A percentile compares a stretch with the other conserved stretches of the same genome.
Conservation (phyloP, 2,888 invertebrate genomes). For the Thecocarcelia acutangulata region DNA sequence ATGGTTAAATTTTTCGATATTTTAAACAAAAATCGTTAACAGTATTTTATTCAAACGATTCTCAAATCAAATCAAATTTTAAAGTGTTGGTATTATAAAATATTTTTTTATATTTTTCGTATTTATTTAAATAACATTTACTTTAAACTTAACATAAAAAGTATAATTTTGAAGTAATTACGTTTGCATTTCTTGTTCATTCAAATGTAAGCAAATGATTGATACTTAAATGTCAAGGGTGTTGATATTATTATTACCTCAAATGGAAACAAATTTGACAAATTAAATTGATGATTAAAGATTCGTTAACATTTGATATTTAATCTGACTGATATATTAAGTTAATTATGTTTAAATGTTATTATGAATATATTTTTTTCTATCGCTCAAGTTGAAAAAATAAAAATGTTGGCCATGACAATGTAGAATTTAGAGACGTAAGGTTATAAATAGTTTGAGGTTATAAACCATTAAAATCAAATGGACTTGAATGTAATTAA, state of each 20-base stretch:
- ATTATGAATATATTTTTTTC: conserved; percentile 2
- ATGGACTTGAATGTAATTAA: too few relatives aligned
- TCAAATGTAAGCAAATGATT: conserved; percentile 31
- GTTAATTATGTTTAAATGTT: conserved; percentile 37
- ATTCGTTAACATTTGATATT: conserved; percentile 28
- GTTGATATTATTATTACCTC: conserved; percentile 34
- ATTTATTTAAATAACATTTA: conserved; percentile 15
- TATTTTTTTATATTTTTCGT: neutral
- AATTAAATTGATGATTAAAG: conserved; percentile 52
- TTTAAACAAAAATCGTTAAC: too few relatives aligned
- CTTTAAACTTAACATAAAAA: neutral
- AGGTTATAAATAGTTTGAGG: conserved; percentile 11
- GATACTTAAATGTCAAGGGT: conserved; percentile 63
- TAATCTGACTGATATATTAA: conserved; percentile 31
- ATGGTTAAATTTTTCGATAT: too few relatives aligned
- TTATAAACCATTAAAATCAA: neutral
- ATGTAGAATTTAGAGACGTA: neutral
- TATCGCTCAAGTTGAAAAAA: neutral
- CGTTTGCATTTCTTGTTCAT: conserved; percentile 9
- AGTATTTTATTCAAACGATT: too few relatives aligned
- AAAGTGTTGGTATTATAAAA: too few relatives aligned
- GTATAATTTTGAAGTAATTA: conserved; percentile 2
- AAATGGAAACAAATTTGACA: conserved; percentile 32
- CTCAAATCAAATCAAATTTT: too few relatives aligned
- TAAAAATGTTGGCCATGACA: conserved; percentile 31